Evolutionary conservation across 2,888 invertebrate genomes (phyloP), one percentile per base, ranked within the genome.

Genomic region (Lycia hirtaria): DNA sequence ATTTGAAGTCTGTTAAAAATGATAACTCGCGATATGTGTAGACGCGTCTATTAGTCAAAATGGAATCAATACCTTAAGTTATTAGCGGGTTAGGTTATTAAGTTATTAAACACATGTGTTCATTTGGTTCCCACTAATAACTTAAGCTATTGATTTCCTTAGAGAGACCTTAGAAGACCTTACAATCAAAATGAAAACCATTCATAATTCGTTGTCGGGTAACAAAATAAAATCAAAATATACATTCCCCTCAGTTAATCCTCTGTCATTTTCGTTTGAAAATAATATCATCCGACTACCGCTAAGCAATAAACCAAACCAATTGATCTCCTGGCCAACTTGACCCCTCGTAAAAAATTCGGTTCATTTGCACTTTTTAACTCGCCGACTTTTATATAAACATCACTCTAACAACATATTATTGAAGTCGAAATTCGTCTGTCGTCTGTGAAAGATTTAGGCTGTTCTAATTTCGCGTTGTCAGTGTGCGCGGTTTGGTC

Each of bases 261-360:
- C 50, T 44, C 52, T 47, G 60, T 54, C 55, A 33, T 57, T 49
- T 60, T 50, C 50, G 51, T 52, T 67, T 69, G 62, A 68, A 74
- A 75, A 72, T 74, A 73, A 72, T 64, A 65, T 56, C 37, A 58
- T 56, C 62, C 38, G 60, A 66, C 64, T 62, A 72, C 70, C 67
- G 69, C 78, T 68, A 67, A 79, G 75, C 77, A 60, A 50, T 65
- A 78, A 80, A 81, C 71, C 78, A 78, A 80, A 81, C 71, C 78
- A 81, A 83, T 86, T 81, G 80, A 76, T 71, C 75, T 73, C 72
- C 75, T 72, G 68, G 71, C 75, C 80, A 87, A 85, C 83, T 88
- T 88, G 87, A 87, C 87, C 88, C 73, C 73, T 79, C 69, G 72
- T 78, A 76, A 77, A 79, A 76, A 73, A 70, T 71, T 72, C 72